These are phyloP conservation scores for Drosophila seguyi DNA, from an alignment of 1,140 invertebrate species.

Conservation along the genomic window DNA sequence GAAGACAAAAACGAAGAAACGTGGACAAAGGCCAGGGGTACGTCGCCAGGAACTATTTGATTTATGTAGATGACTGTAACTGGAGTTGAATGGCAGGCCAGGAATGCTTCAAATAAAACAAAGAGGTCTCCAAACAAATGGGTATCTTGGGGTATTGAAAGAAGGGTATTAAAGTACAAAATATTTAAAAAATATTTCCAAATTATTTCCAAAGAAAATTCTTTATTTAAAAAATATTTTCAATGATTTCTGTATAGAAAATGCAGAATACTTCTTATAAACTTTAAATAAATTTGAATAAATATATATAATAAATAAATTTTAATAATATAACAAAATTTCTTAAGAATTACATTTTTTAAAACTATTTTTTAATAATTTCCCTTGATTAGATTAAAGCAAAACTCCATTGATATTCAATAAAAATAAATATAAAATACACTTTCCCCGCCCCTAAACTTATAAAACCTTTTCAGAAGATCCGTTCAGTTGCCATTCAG, in stretches of 20 bases:
- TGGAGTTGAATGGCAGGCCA: conserved; percentile 21
- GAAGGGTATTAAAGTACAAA: neutral
- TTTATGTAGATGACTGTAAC: conserved; percentile 63
- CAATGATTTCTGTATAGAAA: no score
- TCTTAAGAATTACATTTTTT: no score
- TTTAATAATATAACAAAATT: no score
- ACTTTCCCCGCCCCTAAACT: neutral
- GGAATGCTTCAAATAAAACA: conserved; percentile 40
- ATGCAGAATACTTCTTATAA: no score
- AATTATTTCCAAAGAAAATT: no score
- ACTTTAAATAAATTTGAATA: no score
- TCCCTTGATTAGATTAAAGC: no score
- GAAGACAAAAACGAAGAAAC: conserved; percentile 32
- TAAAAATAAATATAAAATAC: neutral
- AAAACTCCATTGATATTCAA: no score
- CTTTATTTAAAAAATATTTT: no score
- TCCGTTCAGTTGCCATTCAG: conserved; percentile 31
- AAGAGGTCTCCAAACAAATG: conserved; percentile 6
- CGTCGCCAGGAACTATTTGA: conserved; percentile 61
- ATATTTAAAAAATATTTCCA: neutral
- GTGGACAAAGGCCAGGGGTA: conserved; percentile 27
- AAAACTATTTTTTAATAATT: no score
- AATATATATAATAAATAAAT: no score
- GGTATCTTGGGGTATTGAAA: neutral
- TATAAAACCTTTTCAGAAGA: neutral